Conservation (phyloP, 2,797 vertebrate genomes). For the Sus cebifrons region DNA sequence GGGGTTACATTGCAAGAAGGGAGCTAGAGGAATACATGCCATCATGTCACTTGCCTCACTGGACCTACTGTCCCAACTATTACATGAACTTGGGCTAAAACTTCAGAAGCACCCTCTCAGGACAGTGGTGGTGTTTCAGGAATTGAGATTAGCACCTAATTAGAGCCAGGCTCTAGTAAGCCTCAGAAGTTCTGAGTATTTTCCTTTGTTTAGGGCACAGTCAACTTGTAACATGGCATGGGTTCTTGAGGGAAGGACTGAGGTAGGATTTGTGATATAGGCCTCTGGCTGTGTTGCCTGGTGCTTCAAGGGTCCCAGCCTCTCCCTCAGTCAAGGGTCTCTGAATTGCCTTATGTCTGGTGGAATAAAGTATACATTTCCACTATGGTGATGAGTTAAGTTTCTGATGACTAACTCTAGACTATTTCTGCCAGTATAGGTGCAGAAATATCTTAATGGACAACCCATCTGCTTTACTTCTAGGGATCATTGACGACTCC, state of each 20-base stretch:
- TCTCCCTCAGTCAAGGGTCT: neutral
- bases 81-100: neutral
- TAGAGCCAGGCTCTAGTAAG: neutral
- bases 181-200: neutral
- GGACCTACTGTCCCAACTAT: neutral
- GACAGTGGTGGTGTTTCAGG: neutral
- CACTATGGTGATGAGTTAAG: neutral
- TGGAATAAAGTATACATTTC: neutral
- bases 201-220: neutral
- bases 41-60: neutral
- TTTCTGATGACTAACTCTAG: neutral
- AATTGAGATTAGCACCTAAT: neutral
- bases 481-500: neutral
- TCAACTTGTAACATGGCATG: neutral
- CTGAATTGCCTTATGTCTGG: neutral
- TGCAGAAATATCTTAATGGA: neutral
- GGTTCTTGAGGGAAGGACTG: neutral
- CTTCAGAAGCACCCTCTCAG: neutral
- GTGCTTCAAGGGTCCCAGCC: neutral
- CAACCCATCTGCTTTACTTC: constrained; percentile 41
- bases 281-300: neutral
- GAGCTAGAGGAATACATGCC: neutral
- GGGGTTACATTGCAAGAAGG: neutral
- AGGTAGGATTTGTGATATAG: neutral
- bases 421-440: neutral